phyloP scores from a whole-genome alignment of 1,140 invertebrate species.

The Conus betulinus region DNA sequence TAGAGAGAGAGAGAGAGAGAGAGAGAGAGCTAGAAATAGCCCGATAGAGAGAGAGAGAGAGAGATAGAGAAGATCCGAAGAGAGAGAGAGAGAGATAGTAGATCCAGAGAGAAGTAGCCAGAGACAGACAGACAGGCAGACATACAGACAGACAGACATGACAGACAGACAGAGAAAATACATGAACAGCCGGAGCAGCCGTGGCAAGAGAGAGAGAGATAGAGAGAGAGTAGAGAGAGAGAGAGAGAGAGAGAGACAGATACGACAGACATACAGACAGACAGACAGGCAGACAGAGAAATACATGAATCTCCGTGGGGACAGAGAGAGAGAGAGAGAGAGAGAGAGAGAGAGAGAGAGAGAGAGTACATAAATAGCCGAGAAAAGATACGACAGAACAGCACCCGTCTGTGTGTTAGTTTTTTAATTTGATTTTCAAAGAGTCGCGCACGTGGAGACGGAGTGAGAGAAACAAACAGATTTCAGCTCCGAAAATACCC shows the following conservation, averaged over 20 bases:
- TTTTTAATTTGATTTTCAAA: no score
- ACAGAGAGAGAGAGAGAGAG: slow-evolving; percentile 21
- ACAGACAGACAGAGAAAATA: not conserved
- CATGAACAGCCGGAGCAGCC: not conserved
- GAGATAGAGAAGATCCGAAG: not conserved
- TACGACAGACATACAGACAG: slow-evolving; percentile 22
- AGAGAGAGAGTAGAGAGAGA: slow-evolving; percentile 17
- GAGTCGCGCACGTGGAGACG: no score
- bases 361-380: no score
- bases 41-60: no score
- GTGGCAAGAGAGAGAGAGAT: slow-evolving; percentile 31
- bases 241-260: slow-evolving; percentile 32
- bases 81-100: not conserved
- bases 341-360: not conserved
- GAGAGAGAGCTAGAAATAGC: no score
- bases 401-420: no score
- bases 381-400: no score
- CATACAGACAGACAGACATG: slow-evolving; percentile 27
- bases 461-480: no score
- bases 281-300: no score
- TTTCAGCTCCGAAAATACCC: no score
- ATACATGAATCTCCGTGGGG: no score
- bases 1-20: no score
- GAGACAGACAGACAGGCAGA: slow-evolving; percentile 30
- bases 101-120: slow-evolving; percentile 24